Conservation (phyloP, 2,888 invertebrate species). For the Hypsopygia costalis region DNA sequence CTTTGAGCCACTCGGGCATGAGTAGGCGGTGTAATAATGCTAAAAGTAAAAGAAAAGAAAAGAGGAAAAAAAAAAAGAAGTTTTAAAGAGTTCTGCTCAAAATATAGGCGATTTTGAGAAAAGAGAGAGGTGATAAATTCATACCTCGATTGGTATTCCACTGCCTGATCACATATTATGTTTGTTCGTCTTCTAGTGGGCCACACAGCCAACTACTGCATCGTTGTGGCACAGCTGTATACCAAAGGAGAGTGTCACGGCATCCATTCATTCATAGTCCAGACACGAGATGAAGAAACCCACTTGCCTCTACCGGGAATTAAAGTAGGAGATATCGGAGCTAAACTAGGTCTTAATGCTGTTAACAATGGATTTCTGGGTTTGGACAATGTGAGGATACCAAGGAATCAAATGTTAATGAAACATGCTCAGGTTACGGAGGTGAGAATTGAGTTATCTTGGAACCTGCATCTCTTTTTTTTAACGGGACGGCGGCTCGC, state of each 20-base stretch:
- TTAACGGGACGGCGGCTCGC: too few relatives aligned
- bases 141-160: too few relatives aligned
- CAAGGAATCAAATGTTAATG: conserved; percentile 94
- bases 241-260: conserved; percentile 91
- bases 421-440: conserved; percentile 91
- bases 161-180: too few relatives aligned
- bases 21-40: too few relatives aligned
- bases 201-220: conserved; percentile 93
- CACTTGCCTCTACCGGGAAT: conserved; percentile 93
- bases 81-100: too few relatives aligned
- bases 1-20: too few relatives aligned
- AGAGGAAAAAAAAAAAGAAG: too few relatives aligned
- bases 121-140: too few relatives aligned
- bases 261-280: conserved; percentile 95
- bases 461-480: too few relatives aligned
- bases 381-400: conserved; percentile 92
- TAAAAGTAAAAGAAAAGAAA: too few relatives aligned
- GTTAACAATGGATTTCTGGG: conserved; percentile 96
- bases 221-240: conserved; percentile 94
- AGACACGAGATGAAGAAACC: conserved; percentile 92
- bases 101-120: too few relatives aligned
- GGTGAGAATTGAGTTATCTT: conserved; percentile 43
- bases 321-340: conserved; percentile 96
- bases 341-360: conserved; percentile 93
- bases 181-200: conserved; percentile 91